A percentile compares a stretch with the other conserved stretches of the same genome.
Evolutionary conservation across 1,140 invertebrate species (phyloP).

Genomic region (Pteromalus puparum): DNA sequence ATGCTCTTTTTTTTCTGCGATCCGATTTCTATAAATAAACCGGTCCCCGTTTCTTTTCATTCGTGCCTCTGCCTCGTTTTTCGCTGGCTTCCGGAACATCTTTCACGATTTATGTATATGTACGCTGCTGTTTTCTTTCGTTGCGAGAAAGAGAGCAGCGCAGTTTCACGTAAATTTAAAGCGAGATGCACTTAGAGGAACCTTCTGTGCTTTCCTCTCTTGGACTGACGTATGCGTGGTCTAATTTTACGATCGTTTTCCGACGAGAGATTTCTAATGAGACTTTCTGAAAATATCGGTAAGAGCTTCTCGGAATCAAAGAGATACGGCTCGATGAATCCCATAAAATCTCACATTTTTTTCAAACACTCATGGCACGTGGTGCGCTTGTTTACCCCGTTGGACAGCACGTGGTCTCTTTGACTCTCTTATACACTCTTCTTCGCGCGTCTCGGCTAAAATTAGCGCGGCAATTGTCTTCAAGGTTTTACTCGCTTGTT

Average conservation of each 20-base stretch:
- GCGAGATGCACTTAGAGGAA: not conserved
- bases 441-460: slow-evolving; percentile 1
- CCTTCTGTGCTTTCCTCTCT: not conserved
- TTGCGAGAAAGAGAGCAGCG: not conserved
- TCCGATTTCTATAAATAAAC: slow-evolving; percentile 18
- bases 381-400: slow-evolving; percentile 2
- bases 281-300: too few species aligned
- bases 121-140: not conserved
- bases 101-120: not conserved
- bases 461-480: slow-evolving; percentile 2
- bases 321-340: not conserved
- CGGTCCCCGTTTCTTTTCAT: not conserved
- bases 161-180: not conserved
- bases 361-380: not conserved
- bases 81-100: not conserved
- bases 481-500: slow-evolving; percentile 13
- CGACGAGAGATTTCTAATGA: not conserved
- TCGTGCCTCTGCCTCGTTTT: not conserved
- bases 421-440: not conserved
- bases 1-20: not conserved
- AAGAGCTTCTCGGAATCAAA: not conserved
- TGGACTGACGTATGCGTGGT: too few species aligned
- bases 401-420: not conserved
- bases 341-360: not conserved
- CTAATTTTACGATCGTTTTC: not conserved